Evolutionary conservation across 1,140 invertebrate genomes (phyloP).

Genomic region (Ctenoplectra terminalis): DNA sequence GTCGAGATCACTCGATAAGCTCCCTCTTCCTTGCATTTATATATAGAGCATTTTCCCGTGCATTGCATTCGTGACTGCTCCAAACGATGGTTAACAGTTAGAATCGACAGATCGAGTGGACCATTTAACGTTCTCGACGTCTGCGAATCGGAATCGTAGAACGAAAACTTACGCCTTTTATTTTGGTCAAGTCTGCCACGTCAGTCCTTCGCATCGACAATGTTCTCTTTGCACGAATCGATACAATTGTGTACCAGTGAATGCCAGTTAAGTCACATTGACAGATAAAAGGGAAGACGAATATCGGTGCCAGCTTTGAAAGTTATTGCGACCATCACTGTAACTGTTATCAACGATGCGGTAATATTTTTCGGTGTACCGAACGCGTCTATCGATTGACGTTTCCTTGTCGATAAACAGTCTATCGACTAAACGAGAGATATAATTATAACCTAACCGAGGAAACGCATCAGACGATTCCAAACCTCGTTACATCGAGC

Average conservation of each 20-base stretch:
- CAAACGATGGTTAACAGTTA: neutral
- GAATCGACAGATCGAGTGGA: neutral
- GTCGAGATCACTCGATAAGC: conserved; percentile 47
- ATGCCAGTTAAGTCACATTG: neutral
- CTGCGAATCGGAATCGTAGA: too few relatives aligned
- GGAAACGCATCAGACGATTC: neutral
- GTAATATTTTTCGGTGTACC: neutral
- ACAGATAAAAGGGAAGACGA: neutral
- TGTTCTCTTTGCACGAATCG: too few relatives aligned
- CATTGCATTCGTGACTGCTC: neutral
- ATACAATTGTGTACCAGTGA: too few relatives aligned
- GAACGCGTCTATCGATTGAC: neutral
- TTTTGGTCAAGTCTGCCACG: neutral
- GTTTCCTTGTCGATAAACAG: neutral
- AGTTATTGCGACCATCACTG: neutral
- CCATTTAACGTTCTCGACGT: neutral
- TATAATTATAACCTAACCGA: neutral
- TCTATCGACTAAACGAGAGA: conserved; percentile 2
- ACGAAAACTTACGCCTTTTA: neutral
- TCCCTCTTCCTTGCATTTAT: conserved; percentile 6
- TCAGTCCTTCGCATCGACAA: too few relatives aligned
- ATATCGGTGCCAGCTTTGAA: neutral
- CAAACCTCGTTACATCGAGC: neutral
- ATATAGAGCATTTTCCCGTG: neutral
- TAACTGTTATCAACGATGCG: neutral